Evolutionary conservation across 2,888 invertebrate species (phyloP).

Genomic region (Archips xylosteana): DNA sequence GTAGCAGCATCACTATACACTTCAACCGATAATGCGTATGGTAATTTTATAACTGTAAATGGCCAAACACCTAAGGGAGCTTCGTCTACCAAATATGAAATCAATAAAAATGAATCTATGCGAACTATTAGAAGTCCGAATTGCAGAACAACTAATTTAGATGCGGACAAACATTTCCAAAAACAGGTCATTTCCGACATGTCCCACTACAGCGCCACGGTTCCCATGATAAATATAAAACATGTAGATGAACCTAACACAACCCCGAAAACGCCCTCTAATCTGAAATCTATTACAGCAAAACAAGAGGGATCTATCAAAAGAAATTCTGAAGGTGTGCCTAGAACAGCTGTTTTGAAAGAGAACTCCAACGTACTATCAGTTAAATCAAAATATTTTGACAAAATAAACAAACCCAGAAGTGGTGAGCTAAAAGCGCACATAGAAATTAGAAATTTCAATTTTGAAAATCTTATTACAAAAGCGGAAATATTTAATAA

Average conservation of each 20-base stretch:
- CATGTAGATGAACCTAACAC: slow-evolving; percentile 70
- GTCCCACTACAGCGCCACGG: slow-evolving; percentile 56
- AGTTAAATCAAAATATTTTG: slow-evolving; percentile 65
- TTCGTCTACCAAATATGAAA: slow-evolving; percentile 61
- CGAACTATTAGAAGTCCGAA: slow-evolving; percentile 64
- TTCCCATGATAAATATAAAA: slow-evolving; percentile 76
- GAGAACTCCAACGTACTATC: slow-evolving; percentile 62
- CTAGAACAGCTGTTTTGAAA: slow-evolving; percentile 69
- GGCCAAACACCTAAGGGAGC: slow-evolving; percentile 55
- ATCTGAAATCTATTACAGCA: slow-evolving; percentile 54
- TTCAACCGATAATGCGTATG: slow-evolving; percentile 57
- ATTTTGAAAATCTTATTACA: slow-evolving; percentile 82
- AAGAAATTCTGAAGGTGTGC: slow-evolving; percentile 68
- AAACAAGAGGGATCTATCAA: slow-evolving; percentile 68
- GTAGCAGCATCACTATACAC: slow-evolving; percentile 49
- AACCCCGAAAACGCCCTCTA: slow-evolving; percentile 56
- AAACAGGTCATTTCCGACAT: slow-evolving; percentile 58
- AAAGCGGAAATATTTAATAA: slow-evolving; percentile 82
- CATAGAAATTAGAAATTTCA: slow-evolving; percentile 73
- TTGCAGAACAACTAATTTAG: slow-evolving; percentile 55
- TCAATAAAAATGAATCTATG: slow-evolving; percentile 62
- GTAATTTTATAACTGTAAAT: slow-evolving; percentile 52
- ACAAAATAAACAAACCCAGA: slow-evolving; percentile 60
- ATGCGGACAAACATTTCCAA: slow-evolving; percentile 61
- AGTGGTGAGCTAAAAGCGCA: slow-evolving; percentile 62